These are phyloP conservation scores for Chrysomela aeneicollis DNA, from an alignment of 2,888 invertebrate genomes.

Conservation along the genomic window DNA sequence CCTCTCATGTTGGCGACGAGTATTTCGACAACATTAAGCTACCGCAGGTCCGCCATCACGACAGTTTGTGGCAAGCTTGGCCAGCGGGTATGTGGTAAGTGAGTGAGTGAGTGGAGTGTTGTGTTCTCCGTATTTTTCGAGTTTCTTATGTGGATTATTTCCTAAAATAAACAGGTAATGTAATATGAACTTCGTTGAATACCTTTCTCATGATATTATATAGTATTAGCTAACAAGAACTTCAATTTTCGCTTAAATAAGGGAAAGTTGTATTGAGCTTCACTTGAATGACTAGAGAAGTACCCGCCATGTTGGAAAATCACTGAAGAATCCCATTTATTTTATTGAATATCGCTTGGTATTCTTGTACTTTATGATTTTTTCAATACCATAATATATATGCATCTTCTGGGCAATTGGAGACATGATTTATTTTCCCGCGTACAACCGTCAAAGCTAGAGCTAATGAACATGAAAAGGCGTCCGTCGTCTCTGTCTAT, in stretches of 20 bases:
- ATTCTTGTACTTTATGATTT: slow-evolving; percentile 45
- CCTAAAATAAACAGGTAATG: slow-evolving; percentile 62
- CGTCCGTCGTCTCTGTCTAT: slow-evolving; percentile 54
- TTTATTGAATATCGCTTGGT: slow-evolving; percentile 42
- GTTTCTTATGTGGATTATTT: slow-evolving; percentile 61
- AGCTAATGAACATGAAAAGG: slow-evolving; percentile 54
- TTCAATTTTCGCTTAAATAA: slow-evolving; percentile 36
- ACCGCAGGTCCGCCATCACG: slow-evolving; percentile 60
- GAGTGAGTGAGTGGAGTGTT: slow-evolving; percentile 58
- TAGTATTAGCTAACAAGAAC: slow-evolving; percentile 26
- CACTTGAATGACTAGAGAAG: slow-evolving; percentile 59
- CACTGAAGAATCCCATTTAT: slow-evolving; percentile 58
- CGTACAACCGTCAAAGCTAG: slow-evolving; percentile 61
- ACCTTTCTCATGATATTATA: slow-evolving; percentile 26
- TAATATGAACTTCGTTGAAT: slow-evolving; percentile 39
- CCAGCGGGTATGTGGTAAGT: slow-evolving; percentile 61
- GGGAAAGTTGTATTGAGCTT: slow-evolving; percentile 57
- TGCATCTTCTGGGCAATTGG: slow-evolving; percentile 62
- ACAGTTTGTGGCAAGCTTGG: slow-evolving; percentile 60
- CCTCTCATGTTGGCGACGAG: slow-evolving; percentile 35
- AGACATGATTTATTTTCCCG: slow-evolving; percentile 61
- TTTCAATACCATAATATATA: slow-evolving; percentile 52
- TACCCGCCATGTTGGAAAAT: slow-evolving; percentile 77
- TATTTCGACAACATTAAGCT: slow-evolving; percentile 37
- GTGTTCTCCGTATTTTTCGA: slow-evolving; percentile 62